Percentiles rank a stretch among this genome's conserved stretches.
Conservation (phyloP, 2,113 vertebrate species). For the Casuarius casuarius region DNA sequence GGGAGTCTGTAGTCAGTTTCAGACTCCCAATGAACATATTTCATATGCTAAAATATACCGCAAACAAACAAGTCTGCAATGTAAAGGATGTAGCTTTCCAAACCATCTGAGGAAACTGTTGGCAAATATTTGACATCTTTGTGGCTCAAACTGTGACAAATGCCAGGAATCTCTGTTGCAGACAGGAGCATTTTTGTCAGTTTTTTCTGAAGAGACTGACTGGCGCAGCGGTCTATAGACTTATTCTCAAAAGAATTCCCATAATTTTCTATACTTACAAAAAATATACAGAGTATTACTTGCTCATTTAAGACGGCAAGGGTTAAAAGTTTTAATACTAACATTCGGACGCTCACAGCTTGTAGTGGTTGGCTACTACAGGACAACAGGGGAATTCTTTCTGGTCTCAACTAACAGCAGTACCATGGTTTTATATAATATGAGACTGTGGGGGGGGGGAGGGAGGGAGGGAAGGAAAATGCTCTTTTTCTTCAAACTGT, state of each 20-base stretch:
- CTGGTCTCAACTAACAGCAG: slow-evolving; percentile 64
- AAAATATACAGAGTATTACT: neutral
- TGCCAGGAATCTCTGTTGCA: slow-evolving; percentile 46
- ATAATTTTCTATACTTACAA: slow-evolving; percentile 16
- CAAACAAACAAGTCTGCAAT: slow-evolving; percentile 58
- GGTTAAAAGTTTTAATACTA: slow-evolving; percentile 63
- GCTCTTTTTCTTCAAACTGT: slow-evolving; percentile 56
- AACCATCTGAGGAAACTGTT: slow-evolving; percentile 59
- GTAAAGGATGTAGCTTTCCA: slow-evolving; percentile 63
- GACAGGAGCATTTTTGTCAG: slow-evolving; percentile 38
- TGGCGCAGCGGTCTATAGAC: slow-evolving; percentile 28
- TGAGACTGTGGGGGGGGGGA: neutral
- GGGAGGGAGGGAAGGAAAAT: slow-evolving; percentile 46
- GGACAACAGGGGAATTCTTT: slow-evolving; percentile 63
- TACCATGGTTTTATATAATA: slow-evolving; percentile 56
- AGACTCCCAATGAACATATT: slow-evolving; percentile 25
- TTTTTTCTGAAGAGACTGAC: slow-evolving; percentile 52
- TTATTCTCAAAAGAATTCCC: slow-evolving; percentile 53
- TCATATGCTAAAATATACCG: slow-evolving; percentile 40
- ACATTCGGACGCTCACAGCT: slow-evolving; percentile 6
- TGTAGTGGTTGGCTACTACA: slow-evolving; percentile 60
- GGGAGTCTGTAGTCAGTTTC: slow-evolving; percentile 25
- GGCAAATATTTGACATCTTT: slow-evolving; percentile 58
- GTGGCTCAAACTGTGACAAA: slow-evolving; percentile 57
- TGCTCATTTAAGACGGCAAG: slow-evolving; percentile 32